Base-by-base conservation (phyloP, 1,140 invertebrate genomes). In the Calosoma granatense region DNA sequence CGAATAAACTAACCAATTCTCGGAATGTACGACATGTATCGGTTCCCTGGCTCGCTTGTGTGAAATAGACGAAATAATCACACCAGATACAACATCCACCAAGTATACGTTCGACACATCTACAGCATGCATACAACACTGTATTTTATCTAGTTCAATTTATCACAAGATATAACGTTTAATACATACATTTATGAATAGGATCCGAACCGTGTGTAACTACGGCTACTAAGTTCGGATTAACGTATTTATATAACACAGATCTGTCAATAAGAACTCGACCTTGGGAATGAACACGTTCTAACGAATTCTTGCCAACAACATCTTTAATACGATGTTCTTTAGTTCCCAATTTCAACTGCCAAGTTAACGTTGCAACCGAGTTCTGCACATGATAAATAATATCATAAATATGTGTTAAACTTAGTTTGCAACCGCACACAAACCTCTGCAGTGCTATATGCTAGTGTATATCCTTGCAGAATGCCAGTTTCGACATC, bases 171-270 rank as follows among this genome's bases (percentile, higher is more conserved):
- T n/a, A n/a, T n/a, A n/a, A n/a, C n/a, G n/a, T n/a, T n/a, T n/a
- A n/a, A n/a, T n/a, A 70, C 64, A 77, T 75, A 87, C 86, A 80
- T 79, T 89, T 88, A 66, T 90, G 82, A 47, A 81, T 70, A 53
- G 78, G 78, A 73, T 93, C 88, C 39, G 81, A 78, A 47, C 85
- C 86, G 71, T 92, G 81, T 0, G 90, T 88, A 6, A 90, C 79
- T 60, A 98, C 78, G 20, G 89, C 90, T 43, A 96, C 84, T 57
- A 99, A 75, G 77, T 99, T 98, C 20, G 97, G 97, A 81, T 99
- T 99, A 51, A 94, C 81, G 72, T 99, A 98, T 72, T 99, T 99
- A 75, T 99, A 99, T 17, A 98, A 81, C 39, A 99, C 96, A 67
- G 90, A 93, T 64, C 97, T 81, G 77, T 99, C 96, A 22, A 86